These are phyloP conservation scores for Bombus pascuorum DNA, from an alignment of 1,140 invertebrate species.

Conservation along the genomic window DNA sequence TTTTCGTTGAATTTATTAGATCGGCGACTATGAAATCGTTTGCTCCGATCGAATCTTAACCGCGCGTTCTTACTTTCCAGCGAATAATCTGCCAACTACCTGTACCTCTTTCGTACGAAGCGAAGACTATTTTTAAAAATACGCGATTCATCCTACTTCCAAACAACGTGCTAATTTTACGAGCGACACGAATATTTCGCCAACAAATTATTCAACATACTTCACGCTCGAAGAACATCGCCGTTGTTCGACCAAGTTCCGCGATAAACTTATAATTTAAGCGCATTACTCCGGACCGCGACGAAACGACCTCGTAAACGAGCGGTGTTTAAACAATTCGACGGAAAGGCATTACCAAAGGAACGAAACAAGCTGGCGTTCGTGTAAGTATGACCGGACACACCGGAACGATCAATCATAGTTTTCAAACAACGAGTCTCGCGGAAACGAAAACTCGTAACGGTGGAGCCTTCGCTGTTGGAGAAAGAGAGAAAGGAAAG, in stretches of 20 bases:
- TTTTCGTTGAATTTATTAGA: not conserved
- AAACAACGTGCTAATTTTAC: slow-evolving; percentile 1
- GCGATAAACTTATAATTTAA: slow-evolving; percentile 15
- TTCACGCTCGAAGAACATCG: slow-evolving; percentile 15
- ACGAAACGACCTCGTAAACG: not conserved
- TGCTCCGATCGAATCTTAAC: too few species aligned
- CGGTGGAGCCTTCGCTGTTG: not conserved
- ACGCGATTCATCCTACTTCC: not conserved
- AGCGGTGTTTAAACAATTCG: slow-evolving; percentile 35
- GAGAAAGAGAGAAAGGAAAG: not conserved
- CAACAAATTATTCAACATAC: not conserved
- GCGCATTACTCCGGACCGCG: not conserved
- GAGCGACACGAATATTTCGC: not conserved
- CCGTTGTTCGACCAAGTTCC: slow-evolving; percentile 8
- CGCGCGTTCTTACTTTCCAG: not conserved
- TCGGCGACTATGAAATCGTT: too few species aligned
- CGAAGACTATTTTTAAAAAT: not conserved
- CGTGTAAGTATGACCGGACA: slow-evolving; percentile 6
- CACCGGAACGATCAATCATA: slow-evolving; percentile 45
- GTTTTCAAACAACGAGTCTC: slow-evolving; percentile 37
- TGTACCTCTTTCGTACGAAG: not conserved
- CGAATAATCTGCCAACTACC: not conserved
- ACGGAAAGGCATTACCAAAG: not conserved
- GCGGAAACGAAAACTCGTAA: slow-evolving; percentile 37
- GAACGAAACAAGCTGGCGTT: slow-evolving; percentile 1